Evolutionary conservation across 1,140 invertebrate genomes (phyloP), one percentile per base, ranked within the genome.

Genomic region (Harlomillsia oculata): DNA sequence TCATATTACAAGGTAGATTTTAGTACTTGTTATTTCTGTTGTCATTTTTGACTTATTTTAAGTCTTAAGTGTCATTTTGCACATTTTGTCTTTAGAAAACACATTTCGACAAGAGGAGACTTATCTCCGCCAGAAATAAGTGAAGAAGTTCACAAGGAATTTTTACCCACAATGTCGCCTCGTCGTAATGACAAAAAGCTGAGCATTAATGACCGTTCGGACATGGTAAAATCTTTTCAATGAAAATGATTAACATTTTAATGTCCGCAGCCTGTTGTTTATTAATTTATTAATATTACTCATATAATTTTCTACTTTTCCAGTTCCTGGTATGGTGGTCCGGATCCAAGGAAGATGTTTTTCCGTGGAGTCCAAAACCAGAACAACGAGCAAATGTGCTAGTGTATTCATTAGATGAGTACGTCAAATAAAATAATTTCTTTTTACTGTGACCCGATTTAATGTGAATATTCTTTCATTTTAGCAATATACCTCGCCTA

Each of bases 261-360:
- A 25, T 5, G 20, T 23, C 18, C 13, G 6, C 20, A 41, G 28
- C 13, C 18, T n/a, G 13, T 6, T 46, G 3, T 4, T 46, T n/a
- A n/a, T n/a, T n/a, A n/a, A n/a, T n/a, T n/a, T n/a, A n/a, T n/a
- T n/a, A n/a, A n/a, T n/a, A n/a, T n/a, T n/a, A n/a, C n/a, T n/a
- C n/a, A n/a, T n/a, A n/a, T n/a, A n/a, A n/a, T n/a, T n/a, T n/a
- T 14, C 21, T 2, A n/a, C 49, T 43, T 49, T 13, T 37, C 30
- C 26, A 63, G 61, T 59, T 63, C 37, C 48, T 59, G 45, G 41
- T 63, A 14, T 63, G 61, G 61, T 63, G 61, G 61, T 46, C 56
- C 5, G 53, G 44, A 5, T 55, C 56, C 11, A 59, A 59, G 43
- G 53, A 63, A 36, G 61, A 63, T n/a, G 57, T 63, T 32, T 63